Evolutionary conservation across 1,140 invertebrate genomes (phyloP), one percentile per base, ranked within the genome.

Genomic region (Octopus sinensis): DNA sequence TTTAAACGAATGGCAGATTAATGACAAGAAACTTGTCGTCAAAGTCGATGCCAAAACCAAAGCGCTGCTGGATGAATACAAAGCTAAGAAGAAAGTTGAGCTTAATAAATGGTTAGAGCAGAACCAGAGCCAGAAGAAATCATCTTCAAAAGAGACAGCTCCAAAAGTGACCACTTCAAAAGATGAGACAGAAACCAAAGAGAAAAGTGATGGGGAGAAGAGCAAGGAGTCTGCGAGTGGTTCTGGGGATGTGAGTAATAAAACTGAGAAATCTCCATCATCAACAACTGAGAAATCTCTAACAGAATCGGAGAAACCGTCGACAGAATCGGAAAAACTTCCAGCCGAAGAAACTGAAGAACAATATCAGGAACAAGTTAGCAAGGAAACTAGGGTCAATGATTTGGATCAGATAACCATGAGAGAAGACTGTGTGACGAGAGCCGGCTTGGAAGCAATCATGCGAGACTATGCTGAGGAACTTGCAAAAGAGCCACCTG

Each of bases 41-140:
- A 97, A 97, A 93, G 97, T 98, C n/a, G 97, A 99, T 92, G 96
- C 96, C 56, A 99, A 99, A 93, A 97, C 97, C 83, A 96, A 98
- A 93, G 94, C 95, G 79, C 93, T 97, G 77, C 92, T 99, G 84
- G 96, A 98, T 91, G 95, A 97, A 83, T 98, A 97, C 89, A 97
- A 86, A 71, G 85, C 82, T 78, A 91, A 90, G 81, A 88, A 88
- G 75, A 78, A 75, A n/a, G 3, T 2, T 3, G 30, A 43, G 30
- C 30, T 43, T 43, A 43, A 43, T 43, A 43, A 43, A 43, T 43
- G 30, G 30, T 43, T 43, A 43, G 30, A 43, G 30, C 30, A 43
- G 30, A 43, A 3, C 30, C 30, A 43, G 30, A 43, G 30, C 30
- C 30, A 43, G 30, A 43, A 43, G 30, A 43, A 43, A 2, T 43